phyloP scores from a whole-genome alignment of 2,888 invertebrate genomes.

The Hypolimnas misippus region DNA sequence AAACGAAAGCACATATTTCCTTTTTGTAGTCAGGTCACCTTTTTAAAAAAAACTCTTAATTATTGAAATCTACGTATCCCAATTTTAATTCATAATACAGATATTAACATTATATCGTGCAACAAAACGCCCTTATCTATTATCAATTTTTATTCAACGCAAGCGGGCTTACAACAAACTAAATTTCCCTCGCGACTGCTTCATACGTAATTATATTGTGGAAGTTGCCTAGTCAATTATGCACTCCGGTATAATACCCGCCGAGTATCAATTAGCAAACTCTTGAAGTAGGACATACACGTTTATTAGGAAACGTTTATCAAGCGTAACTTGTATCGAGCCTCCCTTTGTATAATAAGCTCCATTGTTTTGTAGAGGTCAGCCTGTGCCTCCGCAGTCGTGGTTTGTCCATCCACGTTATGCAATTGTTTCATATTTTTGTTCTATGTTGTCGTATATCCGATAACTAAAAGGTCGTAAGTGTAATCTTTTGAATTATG shows the following conservation, averaged over 20 bases:
- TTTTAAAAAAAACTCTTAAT: too few relatives aligned
- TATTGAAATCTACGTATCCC: too few relatives aligned
- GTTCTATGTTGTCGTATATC: slow-evolving; percentile 46
- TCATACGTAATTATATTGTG: slow-evolving; percentile 41
- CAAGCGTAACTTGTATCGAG: slow-evolving; percentile 40
- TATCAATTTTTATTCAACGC: slow-evolving; percentile 7
- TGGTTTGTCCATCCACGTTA: slow-evolving; percentile 63
- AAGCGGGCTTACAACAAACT: slow-evolving; percentile 14
- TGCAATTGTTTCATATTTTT: slow-evolving; percentile 81
- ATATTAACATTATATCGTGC: too few relatives aligned
- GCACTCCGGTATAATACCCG: slow-evolving; percentile 33
- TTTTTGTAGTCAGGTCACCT: too few relatives aligned
- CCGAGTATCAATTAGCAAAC: slow-evolving; percentile 42
- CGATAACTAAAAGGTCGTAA: slow-evolving; percentile 23
- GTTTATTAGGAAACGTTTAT: slow-evolving; percentile 40
- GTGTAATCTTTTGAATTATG: neutral
- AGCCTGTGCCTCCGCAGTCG: slow-evolving; percentile 52
- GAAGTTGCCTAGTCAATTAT: slow-evolving; percentile 44
- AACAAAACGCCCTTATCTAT: too few relatives aligned
- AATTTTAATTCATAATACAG: too few relatives aligned
- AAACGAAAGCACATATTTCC: too few relatives aligned
- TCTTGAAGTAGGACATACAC: slow-evolving; percentile 33
- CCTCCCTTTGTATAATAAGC: slow-evolving; percentile 51
- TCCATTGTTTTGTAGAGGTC: slow-evolving; percentile 58
- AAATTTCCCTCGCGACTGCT: slow-evolving; percentile 25